Evolutionary conservation across 2,888 invertebrate species (phyloP).

Genomic region (Brachyopa scutellaris): DNA sequence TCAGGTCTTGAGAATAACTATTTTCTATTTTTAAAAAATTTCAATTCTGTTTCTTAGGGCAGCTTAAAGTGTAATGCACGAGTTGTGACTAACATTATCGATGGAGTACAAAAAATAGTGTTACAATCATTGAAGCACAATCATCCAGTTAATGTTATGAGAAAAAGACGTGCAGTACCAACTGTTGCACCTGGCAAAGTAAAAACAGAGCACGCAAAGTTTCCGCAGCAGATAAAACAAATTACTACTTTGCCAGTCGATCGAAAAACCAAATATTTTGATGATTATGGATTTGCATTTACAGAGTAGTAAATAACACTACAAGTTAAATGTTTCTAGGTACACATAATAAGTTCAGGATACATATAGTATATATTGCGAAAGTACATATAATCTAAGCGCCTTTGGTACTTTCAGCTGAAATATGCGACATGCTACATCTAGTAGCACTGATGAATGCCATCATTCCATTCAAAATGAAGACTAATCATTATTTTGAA

Average conservation of each 20-base stretch:
- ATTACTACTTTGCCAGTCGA: not conserved
- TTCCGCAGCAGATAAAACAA: constrained; percentile 7
- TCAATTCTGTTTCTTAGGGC: constrained; percentile 75
- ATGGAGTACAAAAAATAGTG: constrained; percentile 81
- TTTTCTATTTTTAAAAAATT: not conserved
- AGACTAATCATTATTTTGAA: too few relatives aligned
- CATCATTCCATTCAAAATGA: too few relatives aligned
- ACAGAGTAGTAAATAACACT: constrained; percentile 15
- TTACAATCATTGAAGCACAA: constrained; percentile 79
- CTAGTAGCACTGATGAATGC: too few relatives aligned
- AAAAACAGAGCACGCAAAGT: not conserved
- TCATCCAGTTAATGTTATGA: constrained; percentile 77
- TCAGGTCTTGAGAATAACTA: not conserved
- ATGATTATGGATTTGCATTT: constrained; percentile 52
- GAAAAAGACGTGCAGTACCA: constrained; percentile 76
- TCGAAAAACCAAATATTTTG: constrained; percentile 36
- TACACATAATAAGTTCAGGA: too few relatives aligned
- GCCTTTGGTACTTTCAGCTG: too few relatives aligned
- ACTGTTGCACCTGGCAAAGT: not conserved
- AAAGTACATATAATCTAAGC: too few relatives aligned
- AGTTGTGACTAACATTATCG: constrained; percentile 80
- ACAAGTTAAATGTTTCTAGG: too few relatives aligned
- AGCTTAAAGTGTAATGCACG: constrained; percentile 81
- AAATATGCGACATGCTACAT: too few relatives aligned
- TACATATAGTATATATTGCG: too few relatives aligned